Conservation (phyloP, 2,113 vertebrate species). For the Campylomormyrus tamandua region DNA sequence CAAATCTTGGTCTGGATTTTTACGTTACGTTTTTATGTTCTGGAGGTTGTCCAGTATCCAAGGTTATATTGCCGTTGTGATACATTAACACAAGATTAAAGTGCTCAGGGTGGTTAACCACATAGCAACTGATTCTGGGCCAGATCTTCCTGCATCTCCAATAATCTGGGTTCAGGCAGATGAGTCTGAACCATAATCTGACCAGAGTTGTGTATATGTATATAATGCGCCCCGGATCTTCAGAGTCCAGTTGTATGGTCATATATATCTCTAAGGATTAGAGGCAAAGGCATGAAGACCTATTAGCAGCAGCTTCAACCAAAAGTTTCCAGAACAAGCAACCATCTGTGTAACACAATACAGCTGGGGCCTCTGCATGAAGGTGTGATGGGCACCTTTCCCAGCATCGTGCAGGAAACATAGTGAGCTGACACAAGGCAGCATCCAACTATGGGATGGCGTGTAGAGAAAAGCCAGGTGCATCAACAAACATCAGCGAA, state of each 20-base stretch:
- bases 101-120: not conserved
- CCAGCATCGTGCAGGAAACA: not conserved
- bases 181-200: too few species aligned
- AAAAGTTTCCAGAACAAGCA: not conserved
- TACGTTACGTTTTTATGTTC: not conserved
- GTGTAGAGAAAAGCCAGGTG: not conserved
- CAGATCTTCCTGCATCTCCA: too few species aligned
- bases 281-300: not conserved
- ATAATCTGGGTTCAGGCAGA: too few species aligned
- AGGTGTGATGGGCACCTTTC: not conserved
- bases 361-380: not conserved
- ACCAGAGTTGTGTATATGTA: too few species aligned
- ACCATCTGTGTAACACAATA: not conserved
- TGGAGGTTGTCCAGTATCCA: not conserved
- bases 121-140: too few species aligned
- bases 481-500: not conserved
- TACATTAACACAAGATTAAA: not conserved
- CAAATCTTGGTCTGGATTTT: not conserved
- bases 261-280: too few species aligned
- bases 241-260: too few species aligned
- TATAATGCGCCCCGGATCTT: too few species aligned
- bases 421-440: not conserved
- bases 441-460: not conserved
- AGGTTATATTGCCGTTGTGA: not conserved
- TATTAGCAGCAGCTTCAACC: not conserved